Conservation (phyloP, 2,797 vertebrate species). For the Eidolon dupreanum region DNA sequence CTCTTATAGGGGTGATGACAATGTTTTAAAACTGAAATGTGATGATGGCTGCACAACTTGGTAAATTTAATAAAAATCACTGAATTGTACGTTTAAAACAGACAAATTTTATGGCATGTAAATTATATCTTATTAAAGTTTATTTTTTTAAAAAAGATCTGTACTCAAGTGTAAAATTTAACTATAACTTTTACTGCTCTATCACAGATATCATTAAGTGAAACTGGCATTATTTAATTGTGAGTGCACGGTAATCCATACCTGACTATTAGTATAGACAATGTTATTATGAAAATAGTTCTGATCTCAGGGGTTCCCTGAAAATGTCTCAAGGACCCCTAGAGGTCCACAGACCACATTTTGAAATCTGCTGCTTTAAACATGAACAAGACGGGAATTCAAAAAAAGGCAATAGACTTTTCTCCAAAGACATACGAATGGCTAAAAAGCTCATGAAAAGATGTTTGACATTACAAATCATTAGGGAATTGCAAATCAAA, state of each 20-base stretch:
- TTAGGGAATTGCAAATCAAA: not conserved
- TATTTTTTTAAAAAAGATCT: not conserved
- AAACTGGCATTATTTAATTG: not conserved
- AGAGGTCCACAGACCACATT: not conserved
- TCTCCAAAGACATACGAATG: not conserved
- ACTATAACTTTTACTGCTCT: not conserved
- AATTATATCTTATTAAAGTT: not conserved
- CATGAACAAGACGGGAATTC: not conserved
- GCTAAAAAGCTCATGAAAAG: not conserved
- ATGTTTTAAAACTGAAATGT: not conserved
- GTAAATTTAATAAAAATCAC: not conserved
- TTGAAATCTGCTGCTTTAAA: not conserved
- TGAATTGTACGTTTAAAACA: not conserved
- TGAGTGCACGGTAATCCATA: rapidly evolving
- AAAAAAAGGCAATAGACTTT: not conserved
- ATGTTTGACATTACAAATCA: not conserved
- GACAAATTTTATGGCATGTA: not conserved
- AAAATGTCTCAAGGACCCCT: not conserved
- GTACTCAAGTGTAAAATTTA: not conserved
- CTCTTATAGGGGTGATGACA: not conserved
- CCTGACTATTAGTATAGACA: too few relatives aligned
- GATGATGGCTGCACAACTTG: not conserved
- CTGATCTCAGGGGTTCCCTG: not conserved
- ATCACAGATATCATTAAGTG: too few relatives aligned
- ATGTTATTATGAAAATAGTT: not conserved